phyloP scores from a whole-genome alignment of 2,113 vertebrate species.

The Bagarius yarrelli region DNA sequence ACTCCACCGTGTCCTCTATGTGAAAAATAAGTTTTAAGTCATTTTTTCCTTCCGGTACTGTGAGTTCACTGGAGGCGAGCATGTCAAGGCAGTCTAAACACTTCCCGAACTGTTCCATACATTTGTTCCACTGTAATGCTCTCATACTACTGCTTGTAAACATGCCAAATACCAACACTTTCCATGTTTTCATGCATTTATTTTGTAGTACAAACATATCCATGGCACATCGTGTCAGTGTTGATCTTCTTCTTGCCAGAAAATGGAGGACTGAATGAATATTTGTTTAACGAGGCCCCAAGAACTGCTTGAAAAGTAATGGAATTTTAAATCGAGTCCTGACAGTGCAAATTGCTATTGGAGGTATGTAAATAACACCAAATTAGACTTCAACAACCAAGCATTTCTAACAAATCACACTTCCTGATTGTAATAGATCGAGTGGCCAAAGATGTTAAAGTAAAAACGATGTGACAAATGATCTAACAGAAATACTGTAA shows the following conservation, averaged over 20 bases:
- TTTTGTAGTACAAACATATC: constrained; percentile 57
- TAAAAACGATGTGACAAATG: constrained; percentile 33
- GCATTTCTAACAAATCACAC: constrained; percentile 26
- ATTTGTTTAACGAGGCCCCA: constrained; percentile 37
- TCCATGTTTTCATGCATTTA: constrained; percentile 47
- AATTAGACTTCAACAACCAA: constrained; percentile 23
- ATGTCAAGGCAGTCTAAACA: constrained; percentile 61
- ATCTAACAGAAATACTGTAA: not conserved
- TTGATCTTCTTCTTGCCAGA: constrained; percentile 55
- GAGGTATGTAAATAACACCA: constrained; percentile 38
- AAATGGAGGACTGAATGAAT: constrained; percentile 41
- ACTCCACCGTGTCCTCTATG: constrained; percentile 8
- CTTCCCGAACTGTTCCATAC: constrained; percentile 32
- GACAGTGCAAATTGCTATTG: constrained; percentile 40
- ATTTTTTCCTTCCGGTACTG: not conserved
- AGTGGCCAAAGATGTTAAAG: constrained; percentile 6
- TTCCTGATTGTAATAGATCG: constrained; percentile 20
- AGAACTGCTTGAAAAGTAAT: constrained; percentile 32
- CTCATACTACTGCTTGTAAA: constrained; percentile 55
- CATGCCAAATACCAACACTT: constrained; percentile 38
- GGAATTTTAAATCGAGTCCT: constrained; percentile 41
- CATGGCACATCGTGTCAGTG: constrained; percentile 50
- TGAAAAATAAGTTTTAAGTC: constrained; percentile 13
- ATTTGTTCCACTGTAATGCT: constrained; percentile 57
- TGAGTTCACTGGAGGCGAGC: constrained; percentile 38